Evolutionary conservation across 2,888 invertebrate genomes (phyloP).

Genomic region (Plebejus argus): DNA sequence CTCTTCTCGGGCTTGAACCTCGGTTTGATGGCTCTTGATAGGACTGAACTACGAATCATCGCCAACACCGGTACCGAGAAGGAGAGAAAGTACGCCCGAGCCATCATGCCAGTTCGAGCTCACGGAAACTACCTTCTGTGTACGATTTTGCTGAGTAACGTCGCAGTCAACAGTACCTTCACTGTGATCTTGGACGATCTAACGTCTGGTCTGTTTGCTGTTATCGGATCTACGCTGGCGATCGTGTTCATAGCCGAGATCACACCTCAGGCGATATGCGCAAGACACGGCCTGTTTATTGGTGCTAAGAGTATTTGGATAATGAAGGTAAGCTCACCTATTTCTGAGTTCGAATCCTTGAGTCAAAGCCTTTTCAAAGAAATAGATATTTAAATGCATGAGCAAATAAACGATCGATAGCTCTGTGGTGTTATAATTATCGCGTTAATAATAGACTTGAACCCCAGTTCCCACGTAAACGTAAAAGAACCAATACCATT

Average conservation of each 20-base stretch:
- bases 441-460: background rate
- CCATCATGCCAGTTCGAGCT: constrained; percentile 94
- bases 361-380: background rate
- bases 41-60: constrained; percentile 96
- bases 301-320: constrained; percentile 97
- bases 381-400: background rate
- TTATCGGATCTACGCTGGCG: constrained; percentile 93
- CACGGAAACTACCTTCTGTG: constrained; percentile 97
- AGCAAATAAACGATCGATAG: background rate
- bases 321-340: constrained; percentile 83
- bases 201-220: constrained; percentile 94
- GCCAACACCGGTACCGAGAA: constrained; percentile 94
- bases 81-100: constrained; percentile 91
- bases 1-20: constrained; percentile 98
- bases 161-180: constrained; percentile 97
- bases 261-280: constrained; percentile 97
- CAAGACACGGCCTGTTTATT: constrained; percentile 95
- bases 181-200: constrained; percentile 97
- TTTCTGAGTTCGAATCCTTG: background rate
- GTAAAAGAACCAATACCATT: background rate
- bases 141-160: constrained; percentile 90
- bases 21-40: constrained; percentile 97
- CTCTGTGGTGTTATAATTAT: background rate
- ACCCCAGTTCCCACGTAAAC: background rate
- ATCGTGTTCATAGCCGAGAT: constrained; percentile 99